Evolutionary conservation across 2,113 vertebrate genomes (phyloP).

Genomic region (Amazona guildingii): DNA sequence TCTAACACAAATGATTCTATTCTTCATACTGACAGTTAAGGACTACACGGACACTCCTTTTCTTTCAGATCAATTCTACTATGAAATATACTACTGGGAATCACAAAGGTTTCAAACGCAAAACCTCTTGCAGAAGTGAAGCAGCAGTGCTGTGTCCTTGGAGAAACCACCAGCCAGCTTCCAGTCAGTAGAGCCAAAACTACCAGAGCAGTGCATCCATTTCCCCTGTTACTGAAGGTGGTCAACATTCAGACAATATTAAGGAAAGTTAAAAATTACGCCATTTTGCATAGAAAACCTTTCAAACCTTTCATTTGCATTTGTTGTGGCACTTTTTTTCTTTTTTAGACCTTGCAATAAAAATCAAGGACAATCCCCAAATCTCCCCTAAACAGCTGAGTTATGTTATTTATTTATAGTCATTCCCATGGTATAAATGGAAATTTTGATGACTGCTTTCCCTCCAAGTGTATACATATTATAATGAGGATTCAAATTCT

Average conservation of each 20-base stretch:
- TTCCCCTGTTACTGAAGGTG: no score
- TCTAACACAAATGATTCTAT: not conserved
- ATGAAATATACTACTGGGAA: not conserved
- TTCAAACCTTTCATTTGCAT: not conserved
- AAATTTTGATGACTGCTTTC: not conserved
- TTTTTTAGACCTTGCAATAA: not conserved
- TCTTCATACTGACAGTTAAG: not conserved
- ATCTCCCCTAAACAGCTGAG: not conserved
- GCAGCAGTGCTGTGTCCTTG: not conserved
- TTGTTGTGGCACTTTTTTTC: not conserved
- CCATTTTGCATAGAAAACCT: not conserved
- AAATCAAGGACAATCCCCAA: not conserved
- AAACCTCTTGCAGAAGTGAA: no score
- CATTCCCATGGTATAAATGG: not conserved
- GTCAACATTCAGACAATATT: not conserved
- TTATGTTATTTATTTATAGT: not conserved
- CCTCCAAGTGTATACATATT: not conserved
- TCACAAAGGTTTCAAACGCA: not conserved
- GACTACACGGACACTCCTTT: no score
- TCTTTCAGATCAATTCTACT: not conserved
- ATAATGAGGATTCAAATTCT: not conserved
- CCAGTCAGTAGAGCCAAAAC: no score
- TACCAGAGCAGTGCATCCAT: accelerated
- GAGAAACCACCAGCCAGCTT: not conserved
- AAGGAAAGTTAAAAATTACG: not conserved